Percentiles rank a stretch among this genome's conserved stretches.
Evolutionary conservation across 2,113 vertebrate species (phyloP).

Genomic region (Struthio camelus): DNA sequence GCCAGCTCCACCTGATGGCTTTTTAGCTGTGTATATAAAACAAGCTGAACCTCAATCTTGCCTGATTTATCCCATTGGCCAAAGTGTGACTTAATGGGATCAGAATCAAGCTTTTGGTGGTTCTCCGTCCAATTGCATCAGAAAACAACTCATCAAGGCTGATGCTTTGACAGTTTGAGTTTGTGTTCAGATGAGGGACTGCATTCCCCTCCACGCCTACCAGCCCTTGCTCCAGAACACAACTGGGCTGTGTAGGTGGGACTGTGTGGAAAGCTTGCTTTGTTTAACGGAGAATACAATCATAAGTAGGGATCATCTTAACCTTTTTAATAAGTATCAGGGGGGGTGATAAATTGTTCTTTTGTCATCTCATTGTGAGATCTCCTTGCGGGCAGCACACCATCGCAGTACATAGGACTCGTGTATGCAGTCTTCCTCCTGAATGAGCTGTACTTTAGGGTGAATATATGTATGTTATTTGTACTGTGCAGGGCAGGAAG

Average conservation of each 20-base stretch:
- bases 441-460: background rate
- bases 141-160: background rate
- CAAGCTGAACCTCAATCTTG: background rate
- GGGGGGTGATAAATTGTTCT: background rate
- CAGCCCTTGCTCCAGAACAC: background rate
- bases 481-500: background rate
- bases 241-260: accelerated
- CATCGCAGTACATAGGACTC: background rate
- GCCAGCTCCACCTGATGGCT: background rate
- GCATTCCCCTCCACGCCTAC: background rate
- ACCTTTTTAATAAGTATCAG: background rate
- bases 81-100: background rate
- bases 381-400: background rate
- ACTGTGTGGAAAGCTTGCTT: background rate
- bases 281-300: background rate
- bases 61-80: background rate
- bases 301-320: background rate
- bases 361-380: background rate
- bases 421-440: background rate
- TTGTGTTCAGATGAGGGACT: background rate
- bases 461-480: background rate
- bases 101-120: background rate
- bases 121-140: background rate
- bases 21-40: background rate
- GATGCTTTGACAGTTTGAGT: background rate